Evolutionary conservation across 2,113 vertebrate species (phyloP).

Genomic region (Pteruthius melanotis): DNA sequence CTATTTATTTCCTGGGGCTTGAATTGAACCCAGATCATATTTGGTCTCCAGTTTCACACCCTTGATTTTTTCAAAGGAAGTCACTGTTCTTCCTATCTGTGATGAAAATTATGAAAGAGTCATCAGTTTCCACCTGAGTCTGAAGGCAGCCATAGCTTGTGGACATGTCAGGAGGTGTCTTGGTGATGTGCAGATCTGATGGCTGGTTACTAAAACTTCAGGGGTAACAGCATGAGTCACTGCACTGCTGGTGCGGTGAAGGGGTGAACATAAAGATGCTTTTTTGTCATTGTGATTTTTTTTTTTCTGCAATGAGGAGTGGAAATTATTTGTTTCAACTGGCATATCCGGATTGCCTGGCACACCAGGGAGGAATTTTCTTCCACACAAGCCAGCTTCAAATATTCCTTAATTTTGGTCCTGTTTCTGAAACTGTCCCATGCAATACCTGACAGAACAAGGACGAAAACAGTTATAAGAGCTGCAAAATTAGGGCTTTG

Average conservation of each 20-base stretch:
- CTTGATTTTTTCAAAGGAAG: background rate
- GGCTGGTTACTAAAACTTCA: background rate
- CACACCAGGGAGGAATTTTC: background rate
- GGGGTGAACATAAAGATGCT: background rate
- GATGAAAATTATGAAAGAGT: background rate
- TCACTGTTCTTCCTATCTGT: background rate
- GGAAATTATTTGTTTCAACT: background rate
- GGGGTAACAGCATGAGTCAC: background rate
- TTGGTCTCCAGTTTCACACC: background rate
- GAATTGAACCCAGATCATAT: background rate
- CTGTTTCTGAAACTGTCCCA: background rate
- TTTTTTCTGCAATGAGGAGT: background rate
- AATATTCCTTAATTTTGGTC: background rate
- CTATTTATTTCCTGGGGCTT: background rate
- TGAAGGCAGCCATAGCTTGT: background rate
- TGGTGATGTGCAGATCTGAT: background rate
- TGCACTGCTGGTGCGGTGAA: background rate
- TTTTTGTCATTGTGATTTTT: background rate
- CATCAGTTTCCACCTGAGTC: background rate
- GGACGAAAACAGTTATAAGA: background rate
- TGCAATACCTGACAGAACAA: background rate
- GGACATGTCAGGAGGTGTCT: background rate
- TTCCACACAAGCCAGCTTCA: background rate
- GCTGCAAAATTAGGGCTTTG: background rate
- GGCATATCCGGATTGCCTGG: background rate